A percentile compares a stretch with the other conserved stretches of the same genome.
Evolutionary conservation across 2,888 invertebrate species (phyloP).

Genomic region (Ochlodes sylvanus): DNA sequence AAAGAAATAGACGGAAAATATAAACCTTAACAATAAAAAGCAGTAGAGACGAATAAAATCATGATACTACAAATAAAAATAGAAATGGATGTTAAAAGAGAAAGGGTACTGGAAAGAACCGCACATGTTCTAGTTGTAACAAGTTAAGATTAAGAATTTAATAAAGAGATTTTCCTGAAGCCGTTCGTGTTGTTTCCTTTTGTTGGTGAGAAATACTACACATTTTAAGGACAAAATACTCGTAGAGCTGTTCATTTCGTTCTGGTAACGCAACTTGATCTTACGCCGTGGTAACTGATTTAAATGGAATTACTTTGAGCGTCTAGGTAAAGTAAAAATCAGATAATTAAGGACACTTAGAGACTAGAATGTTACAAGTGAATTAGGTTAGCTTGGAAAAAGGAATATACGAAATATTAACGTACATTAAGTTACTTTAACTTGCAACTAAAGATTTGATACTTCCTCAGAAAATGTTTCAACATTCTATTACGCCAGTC

Average conservation of each 20-base stretch:
- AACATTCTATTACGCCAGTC: too few species aligned
- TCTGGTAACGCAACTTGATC: slow-evolving; percentile 18
- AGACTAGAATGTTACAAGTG: too few species aligned
- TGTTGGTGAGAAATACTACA: slow-evolving; percentile 31
- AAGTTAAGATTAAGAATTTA: slow-evolving; percentile 38
- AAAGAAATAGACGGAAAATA: background rate
- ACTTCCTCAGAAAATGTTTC: too few species aligned
- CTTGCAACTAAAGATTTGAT: too few species aligned
- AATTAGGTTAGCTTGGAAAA: too few species aligned
- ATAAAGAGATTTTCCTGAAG: slow-evolving; percentile 36
- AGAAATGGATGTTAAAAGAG: slow-evolving; percentile 19
- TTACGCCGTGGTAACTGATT: slow-evolving; percentile 15
- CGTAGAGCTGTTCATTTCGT: slow-evolving; percentile 17
- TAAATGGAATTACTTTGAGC: slow-evolving; percentile 17
- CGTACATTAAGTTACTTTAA: too few species aligned
- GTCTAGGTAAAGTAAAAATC: slow-evolving; percentile 2
- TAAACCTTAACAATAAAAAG: background rate
- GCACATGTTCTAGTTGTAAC: slow-evolving; percentile 32
- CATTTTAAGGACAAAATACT: slow-evolving; percentile 27
- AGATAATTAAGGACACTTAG: slow-evolving; percentile 12
- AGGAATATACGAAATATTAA: too few species aligned
- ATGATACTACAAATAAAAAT: slow-evolving; percentile 13
- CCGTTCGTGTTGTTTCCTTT: slow-evolving; percentile 26
- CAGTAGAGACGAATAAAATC: background rate
- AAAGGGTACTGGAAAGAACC: slow-evolving; percentile 22